These are phyloP conservation scores for Eidolon dupreanum DNA, from an alignment of 2,797 vertebrate species.

Conservation along the genomic window DNA sequence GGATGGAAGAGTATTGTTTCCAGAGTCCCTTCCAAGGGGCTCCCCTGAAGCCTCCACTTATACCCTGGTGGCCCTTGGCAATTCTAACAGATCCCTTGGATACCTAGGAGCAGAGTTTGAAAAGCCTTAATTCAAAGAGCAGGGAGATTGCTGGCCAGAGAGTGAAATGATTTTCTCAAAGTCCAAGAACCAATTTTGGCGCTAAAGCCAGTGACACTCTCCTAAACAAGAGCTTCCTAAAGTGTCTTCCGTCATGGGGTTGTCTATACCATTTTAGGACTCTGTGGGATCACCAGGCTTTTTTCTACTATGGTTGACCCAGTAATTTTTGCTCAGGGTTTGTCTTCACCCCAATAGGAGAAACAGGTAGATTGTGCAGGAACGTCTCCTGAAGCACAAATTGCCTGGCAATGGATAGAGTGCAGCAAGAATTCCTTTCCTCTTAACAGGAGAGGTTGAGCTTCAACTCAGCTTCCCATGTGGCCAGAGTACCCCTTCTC, in stretches of 20 bases:
- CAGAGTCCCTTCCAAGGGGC: background rate
- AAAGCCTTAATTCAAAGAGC: background rate
- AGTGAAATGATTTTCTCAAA: background rate
- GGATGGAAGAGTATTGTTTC: background rate
- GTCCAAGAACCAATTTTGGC: background rate
- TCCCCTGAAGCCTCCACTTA: background rate
- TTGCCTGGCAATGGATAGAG: fast-evolving
- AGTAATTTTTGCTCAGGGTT: background rate
- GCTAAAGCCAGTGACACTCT: background rate
- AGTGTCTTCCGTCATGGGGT: background rate
- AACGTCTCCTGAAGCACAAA: background rate
- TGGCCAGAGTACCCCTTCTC: background rate
- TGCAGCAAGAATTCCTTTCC: background rate
- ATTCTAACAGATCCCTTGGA: background rate
- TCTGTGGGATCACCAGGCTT: background rate
- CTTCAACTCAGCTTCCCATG: background rate
- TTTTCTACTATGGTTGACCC: background rate
- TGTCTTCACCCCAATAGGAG: background rate
- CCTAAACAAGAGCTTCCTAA: background rate
- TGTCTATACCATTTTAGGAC: background rate
- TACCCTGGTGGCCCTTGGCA: fast-evolving
- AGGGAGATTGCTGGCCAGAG: background rate
- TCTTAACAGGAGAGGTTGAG: background rate
- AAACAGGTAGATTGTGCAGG: background rate
- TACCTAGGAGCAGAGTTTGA: background rate